phyloP scores from a whole-genome alignment of 2,113 vertebrate genomes.

The Prunella himalayana region DNA sequence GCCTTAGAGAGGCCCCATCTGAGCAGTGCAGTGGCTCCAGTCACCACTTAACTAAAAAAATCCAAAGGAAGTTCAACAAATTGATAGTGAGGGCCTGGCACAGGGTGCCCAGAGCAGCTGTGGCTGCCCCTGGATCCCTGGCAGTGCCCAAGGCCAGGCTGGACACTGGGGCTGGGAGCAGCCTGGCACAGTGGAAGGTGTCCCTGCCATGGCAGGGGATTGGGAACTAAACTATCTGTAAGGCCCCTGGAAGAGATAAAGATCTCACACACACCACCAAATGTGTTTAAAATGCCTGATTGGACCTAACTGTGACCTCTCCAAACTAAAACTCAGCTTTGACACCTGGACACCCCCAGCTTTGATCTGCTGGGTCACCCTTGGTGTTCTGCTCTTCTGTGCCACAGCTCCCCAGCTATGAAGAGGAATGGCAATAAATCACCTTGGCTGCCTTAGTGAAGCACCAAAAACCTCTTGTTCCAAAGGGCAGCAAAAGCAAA shows the following conservation, averaged over 20 bases:
- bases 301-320: not conserved
- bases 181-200: not conserved
- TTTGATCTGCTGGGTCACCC: not conserved
- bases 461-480: not conserved
- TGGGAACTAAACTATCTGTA: accelerated
- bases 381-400: not conserved
- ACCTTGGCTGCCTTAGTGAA: not conserved
- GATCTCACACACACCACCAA: not conserved
- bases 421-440: not conserved
- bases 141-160: not conserved
- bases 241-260: not conserved
- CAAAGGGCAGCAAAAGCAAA: not conserved
- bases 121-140: not conserved
- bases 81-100: accelerated
- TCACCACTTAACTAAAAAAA: not conserved
- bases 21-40: not conserved
- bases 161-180: not conserved
- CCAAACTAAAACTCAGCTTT: not conserved
- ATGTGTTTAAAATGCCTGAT: not conserved
- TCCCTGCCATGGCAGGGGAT: not conserved
- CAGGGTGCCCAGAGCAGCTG: not conserved
- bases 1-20: not conserved
- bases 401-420: not conserved
- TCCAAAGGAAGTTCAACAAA: not conserved
- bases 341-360: not conserved